These are phyloP conservation scores for Zaprionus vittiger DNA, from an alignment of 1,140 invertebrate species.

Conservation along the genomic window DNA sequence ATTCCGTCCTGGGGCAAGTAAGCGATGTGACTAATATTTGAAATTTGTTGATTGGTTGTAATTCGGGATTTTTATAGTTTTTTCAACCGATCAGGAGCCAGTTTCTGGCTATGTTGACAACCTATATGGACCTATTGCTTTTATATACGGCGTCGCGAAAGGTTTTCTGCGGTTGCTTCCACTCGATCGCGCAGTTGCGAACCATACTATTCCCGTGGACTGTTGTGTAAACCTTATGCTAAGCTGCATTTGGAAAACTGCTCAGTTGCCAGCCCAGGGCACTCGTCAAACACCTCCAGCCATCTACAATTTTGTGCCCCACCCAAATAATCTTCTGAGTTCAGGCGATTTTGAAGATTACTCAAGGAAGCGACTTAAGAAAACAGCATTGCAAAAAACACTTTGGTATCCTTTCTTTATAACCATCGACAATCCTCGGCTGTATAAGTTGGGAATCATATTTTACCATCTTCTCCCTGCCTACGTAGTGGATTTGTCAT, in stretches of 20 bases:
- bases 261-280: conserved; percentile 84
- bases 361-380: conserved; percentile 51
- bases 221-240: conserved; percentile 90
- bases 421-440: conserved; percentile 67
- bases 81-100: conserved; percentile 91
- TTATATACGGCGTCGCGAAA: conserved; percentile 88
- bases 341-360: conserved; percentile 85
- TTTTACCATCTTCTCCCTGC: conserved; percentile 87
- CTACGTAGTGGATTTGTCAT: conserved; percentile 85
- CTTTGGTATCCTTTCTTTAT: conserved; percentile 85
- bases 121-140: conserved; percentile 94
- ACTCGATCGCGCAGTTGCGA: conserved; percentile 85
- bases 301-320: conserved; percentile 90
- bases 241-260: conserved; percentile 89
- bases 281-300: conserved; percentile 68
- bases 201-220: conserved; percentile 93
- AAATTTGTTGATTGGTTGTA: conserved; percentile 89
- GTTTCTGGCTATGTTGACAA: conserved; percentile 94
- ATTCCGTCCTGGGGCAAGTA: conserved; percentile 90
- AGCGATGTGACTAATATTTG: conserved; percentile 84
- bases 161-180: conserved; percentile 89
- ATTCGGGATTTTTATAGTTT: conserved; percentile 86
- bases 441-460: conserved; percentile 84
- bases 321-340: conserved; percentile 85
- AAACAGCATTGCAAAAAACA: conserved; percentile 72